Evolutionary conservation across 2,797 vertebrate species (phyloP), one percentile per base, ranked within the genome.

Genomic region (Coilia nasus): DNA sequence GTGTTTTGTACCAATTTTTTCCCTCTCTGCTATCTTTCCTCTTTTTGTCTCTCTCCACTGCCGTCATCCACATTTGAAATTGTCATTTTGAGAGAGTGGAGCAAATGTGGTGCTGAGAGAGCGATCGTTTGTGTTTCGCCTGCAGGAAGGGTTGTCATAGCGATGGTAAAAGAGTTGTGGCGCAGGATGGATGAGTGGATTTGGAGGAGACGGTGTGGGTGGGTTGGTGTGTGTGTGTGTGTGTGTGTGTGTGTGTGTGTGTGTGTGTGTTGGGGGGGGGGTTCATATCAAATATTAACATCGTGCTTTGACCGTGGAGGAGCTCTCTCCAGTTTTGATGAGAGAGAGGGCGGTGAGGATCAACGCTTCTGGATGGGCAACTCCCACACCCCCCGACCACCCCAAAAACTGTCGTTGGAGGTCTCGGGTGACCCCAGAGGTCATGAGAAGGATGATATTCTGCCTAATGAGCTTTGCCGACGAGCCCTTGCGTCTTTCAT

Each of bases 281-380:
- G 14, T 10, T 41, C 31, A 75, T 31, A 75, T 60, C 31, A 83
- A 64, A 83, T 41, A 60, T 83, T 60, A 59, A 82, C 81, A 82
- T 19, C 7, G 81, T 82, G 28, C 67, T 75, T 75, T 82, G 67
- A 75, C 28, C 14, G 67, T 28, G 11, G 31, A 35, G 67, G 28
- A 75, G 67, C 28, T 35, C 67, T 75, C 28, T 75, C 28, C 28
- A 75, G 28, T 35, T 17, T 14, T 35, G 28, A 75, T 10, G 50
- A 54, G 50, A 54, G 50, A 54, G 67, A 35, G 17, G 31, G 67
- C 67, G 0, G 67, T 75, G 60, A 64, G 60, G 60, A 3, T 64
- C 25, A 7, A 14, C n/a, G 11, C 23, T 23, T 23, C 0, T 64
- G 28, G 67, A 35, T 6, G 31, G 67, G 28, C 17, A 31, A 75